Evolutionary conservation across 37 sponge, comb jelly and placozoan species (phyloP).

Genomic region (Petrosia ficiformis): DNA sequence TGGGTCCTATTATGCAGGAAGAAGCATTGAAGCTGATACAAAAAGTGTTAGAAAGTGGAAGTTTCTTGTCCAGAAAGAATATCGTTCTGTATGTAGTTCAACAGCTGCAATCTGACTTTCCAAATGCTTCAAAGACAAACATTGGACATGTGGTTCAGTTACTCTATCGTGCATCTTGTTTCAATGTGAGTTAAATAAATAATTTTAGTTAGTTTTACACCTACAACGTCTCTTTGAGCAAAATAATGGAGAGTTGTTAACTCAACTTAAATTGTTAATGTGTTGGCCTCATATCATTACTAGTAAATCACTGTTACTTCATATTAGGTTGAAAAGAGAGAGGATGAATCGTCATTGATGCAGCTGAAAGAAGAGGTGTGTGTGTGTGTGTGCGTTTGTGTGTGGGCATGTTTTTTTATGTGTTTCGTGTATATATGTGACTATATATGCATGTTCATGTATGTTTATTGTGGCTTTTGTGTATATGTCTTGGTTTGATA

Average conservation of each 20-base stretch:
- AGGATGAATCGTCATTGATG: conserved; percentile 90
- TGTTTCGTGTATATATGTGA: too few relatives aligned
- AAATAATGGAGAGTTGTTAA: too few relatives aligned
- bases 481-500: not conserved
- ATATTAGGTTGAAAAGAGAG: conserved; percentile 87
- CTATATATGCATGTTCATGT: too few relatives aligned
- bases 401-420: too few relatives aligned
- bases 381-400: too few relatives aligned
- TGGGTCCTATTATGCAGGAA: conserved; percentile 97
- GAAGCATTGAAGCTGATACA: conserved; percentile 87
- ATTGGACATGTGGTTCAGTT: conserved; percentile 99
- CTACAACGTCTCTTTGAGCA: too few relatives aligned
- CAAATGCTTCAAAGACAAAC: conserved; percentile 89
- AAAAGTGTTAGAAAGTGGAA: conserved; percentile 64
- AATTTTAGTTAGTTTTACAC: not conserved
- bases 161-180: conserved; percentile 93
- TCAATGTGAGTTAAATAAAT: conserved; percentile 78
- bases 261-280: too few relatives aligned
- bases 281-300: too few relatives aligned
- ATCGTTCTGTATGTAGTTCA: conserved; percentile 89
- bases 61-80: conserved; percentile 77
- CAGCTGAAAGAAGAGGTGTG: conserved; percentile 95
- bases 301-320: too few relatives aligned
- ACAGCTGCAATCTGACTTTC: conserved; percentile 76
- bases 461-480: not conserved